A percentile compares a stretch with the other conserved stretches of the same genome.
Evolutionary conservation across 2,888 invertebrate genomes (phyloP).

Genomic region (Mylabris sibirica): DNA sequence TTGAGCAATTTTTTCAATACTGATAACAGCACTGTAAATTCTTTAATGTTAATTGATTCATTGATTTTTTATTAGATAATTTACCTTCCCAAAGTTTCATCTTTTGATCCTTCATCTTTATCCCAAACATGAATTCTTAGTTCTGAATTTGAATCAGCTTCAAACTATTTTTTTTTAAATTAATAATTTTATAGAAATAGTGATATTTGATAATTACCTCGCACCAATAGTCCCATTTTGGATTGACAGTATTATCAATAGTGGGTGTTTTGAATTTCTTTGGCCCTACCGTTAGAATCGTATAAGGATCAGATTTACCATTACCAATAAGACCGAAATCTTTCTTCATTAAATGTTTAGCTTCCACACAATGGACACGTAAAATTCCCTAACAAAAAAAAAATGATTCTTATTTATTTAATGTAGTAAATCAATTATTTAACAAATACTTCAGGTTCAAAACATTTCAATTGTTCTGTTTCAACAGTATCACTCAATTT

Average conservation of each 20-base stretch:
- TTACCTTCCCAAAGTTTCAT: constrained; percentile 47
- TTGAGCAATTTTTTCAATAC: constrained; percentile 71
- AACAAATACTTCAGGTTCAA: constrained; percentile 81
- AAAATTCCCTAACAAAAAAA: constrained; percentile 93
- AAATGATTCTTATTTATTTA: not conserved
- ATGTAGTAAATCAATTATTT: not conserved
- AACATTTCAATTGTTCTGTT: constrained; percentile 80
- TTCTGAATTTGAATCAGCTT: constrained; percentile 31
- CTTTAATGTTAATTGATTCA: constrained; percentile 7
- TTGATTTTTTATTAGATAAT: not conserved
- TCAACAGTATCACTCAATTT: constrained; percentile 85
- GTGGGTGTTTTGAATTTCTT: constrained; percentile 92
- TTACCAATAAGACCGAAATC: constrained; percentile 89
- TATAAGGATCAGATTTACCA: constrained; percentile 98
- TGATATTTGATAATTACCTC: constrained; percentile 72
- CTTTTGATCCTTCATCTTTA: constrained; percentile 39
- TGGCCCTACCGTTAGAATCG: constrained; percentile 87
- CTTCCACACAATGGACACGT: constrained; percentile 92
- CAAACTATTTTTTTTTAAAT: constrained; percentile 11
- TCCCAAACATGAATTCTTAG: constrained; percentile 46
- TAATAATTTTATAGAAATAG: too few relatives aligned
- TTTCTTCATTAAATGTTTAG: constrained; percentile 93
- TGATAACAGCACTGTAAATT: constrained; percentile 71
- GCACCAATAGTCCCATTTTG: constrained; percentile 97
- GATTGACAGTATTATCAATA: constrained; percentile 91